These are phyloP conservation scores for Siniperca obscura DNA, from an alignment of 2,797 vertebrate genomes.

Conservation along the genomic window DNA sequence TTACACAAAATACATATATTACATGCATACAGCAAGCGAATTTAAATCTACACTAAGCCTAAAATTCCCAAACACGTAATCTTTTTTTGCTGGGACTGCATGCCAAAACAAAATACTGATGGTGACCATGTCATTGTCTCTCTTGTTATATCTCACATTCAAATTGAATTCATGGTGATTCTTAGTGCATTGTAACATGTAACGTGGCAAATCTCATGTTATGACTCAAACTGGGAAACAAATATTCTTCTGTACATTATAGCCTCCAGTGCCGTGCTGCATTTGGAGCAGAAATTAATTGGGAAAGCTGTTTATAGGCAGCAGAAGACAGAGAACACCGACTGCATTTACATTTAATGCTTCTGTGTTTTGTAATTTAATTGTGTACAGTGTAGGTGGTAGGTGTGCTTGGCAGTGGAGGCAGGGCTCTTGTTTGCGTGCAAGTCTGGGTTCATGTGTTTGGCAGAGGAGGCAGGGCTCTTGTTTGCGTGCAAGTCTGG, in stretches of 20 bases:
- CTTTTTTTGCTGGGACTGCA: not conserved
- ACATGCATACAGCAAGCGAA: not conserved
- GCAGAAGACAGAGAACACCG: conserved; percentile 50
- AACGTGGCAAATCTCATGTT: conserved; percentile 33
- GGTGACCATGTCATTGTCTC: not conserved
- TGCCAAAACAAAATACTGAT: conserved; percentile 3
- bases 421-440: conserved; percentile 77
- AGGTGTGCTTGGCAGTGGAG: conserved; percentile 74
- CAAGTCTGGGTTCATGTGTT: conserved; percentile 77
- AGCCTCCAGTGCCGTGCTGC: conserved; percentile 58
- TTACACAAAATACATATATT: not conserved
- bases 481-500: conserved; percentile 83
- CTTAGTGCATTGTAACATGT: conserved; percentile 33
- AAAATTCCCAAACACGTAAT: not conserved
- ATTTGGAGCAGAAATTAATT: conserved; percentile 74
- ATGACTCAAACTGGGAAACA: conserved; percentile 24
- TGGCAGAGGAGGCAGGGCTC: conserved; percentile 77
- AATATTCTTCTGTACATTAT: conserved; percentile 43
- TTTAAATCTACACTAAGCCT: not conserved
- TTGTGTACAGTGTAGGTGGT: conserved; percentile 80
- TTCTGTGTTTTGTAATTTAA: conserved; percentile 77
- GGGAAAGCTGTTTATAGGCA: conserved; percentile 54
- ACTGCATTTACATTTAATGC: conserved; percentile 67
- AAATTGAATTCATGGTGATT: conserved; percentile 12
- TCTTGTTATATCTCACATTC: conserved; percentile 17